phyloP scores from a whole-genome alignment of 2,888 invertebrate genomes.

The Stratiomys singularior region DNA sequence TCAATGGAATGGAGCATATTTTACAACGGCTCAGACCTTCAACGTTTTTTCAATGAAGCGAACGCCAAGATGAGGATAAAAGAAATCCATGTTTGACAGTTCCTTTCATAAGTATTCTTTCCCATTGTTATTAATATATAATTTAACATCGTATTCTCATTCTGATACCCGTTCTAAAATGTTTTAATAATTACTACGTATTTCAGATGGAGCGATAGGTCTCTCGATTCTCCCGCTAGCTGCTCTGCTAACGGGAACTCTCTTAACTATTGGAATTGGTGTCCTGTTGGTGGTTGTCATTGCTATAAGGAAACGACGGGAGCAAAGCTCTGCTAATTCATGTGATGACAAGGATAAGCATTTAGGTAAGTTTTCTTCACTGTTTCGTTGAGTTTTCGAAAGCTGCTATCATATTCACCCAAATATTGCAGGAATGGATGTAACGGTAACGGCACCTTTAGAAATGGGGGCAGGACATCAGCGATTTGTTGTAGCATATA shows the following conservation, averaged over 20 bases:
- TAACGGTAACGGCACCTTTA: slow-evolving; percentile 69
- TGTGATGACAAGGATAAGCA: slow-evolving; percentile 66
- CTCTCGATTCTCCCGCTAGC: slow-evolving; percentile 79
- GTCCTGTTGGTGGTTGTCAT: slow-evolving; percentile 73
- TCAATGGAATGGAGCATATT: no score
- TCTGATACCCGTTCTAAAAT: background rate
- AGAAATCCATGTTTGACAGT: background rate
- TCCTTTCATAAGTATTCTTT: background rate
- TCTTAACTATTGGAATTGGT: slow-evolving; percentile 73
- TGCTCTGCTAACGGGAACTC: slow-evolving; percentile 73
- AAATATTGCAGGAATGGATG: slow-evolving; percentile 63
- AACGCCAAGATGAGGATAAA: no score
- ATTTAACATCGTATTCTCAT: slow-evolving; percentile 22
- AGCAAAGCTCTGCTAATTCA: slow-evolving; percentile 68
- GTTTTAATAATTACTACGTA: slow-evolving; percentile 31
- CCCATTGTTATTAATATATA: slow-evolving; percentile 26
- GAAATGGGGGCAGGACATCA: slow-evolving; percentile 85
- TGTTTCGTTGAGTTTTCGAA: slow-evolving; percentile 35
- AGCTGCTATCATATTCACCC: background rate
- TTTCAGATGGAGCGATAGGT: slow-evolving; percentile 74
- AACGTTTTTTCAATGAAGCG: no score
- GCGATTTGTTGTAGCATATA: slow-evolving; percentile 86
- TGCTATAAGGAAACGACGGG: slow-evolving; percentile 71
- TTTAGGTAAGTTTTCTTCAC: slow-evolving; percentile 62
- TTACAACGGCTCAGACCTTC: no score